phyloP scores from a whole-genome alignment of 2,113 vertebrate genomes.

The Pelusios castaneus region DNA sequence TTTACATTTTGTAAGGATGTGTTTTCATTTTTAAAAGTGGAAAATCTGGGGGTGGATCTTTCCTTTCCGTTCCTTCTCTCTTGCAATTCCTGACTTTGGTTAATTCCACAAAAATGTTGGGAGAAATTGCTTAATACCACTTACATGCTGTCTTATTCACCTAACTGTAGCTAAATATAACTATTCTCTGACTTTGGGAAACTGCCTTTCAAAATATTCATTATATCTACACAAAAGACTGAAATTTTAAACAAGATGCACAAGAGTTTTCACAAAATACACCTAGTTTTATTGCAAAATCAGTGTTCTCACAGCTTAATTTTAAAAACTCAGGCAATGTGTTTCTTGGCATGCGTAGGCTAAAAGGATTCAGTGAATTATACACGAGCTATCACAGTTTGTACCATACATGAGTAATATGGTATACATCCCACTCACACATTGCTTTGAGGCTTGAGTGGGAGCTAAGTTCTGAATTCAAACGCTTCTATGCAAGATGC shows the following conservation, averaged over 20 bases:
- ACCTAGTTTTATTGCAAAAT: not conserved
- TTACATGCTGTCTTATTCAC: slow-evolving; percentile 57
- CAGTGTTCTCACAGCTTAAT: not conserved
- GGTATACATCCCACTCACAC: rapidly evolving
- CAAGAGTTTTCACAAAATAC: not conserved
- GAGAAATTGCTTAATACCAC: slow-evolving; percentile 59
- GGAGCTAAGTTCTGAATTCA: not conserved
- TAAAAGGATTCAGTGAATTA: not conserved
- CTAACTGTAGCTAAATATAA: not conserved
- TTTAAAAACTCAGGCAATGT: not conserved
- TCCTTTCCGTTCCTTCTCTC: slow-evolving; percentile 50
- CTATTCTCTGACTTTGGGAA: slow-evolving; percentile 33
- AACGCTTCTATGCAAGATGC: not conserved
- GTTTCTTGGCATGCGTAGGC: not conserved
- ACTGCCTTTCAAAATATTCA: not conserved
- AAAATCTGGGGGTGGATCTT: slow-evolving; percentile 62
- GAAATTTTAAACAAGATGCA: not conserved
- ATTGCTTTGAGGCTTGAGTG: not conserved
- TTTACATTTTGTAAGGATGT: not conserved
- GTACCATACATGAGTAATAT: not conserved
- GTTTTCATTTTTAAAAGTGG: not conserved
- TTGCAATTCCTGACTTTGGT: slow-evolving; percentile 61
- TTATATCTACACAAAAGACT: not conserved
- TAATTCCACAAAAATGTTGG: slow-evolving; percentile 69
- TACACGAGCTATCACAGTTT: not conserved